Evolutionary conservation across 2,797 vertebrate genomes (phyloP).

Genomic region (Anas capensis): DNA sequence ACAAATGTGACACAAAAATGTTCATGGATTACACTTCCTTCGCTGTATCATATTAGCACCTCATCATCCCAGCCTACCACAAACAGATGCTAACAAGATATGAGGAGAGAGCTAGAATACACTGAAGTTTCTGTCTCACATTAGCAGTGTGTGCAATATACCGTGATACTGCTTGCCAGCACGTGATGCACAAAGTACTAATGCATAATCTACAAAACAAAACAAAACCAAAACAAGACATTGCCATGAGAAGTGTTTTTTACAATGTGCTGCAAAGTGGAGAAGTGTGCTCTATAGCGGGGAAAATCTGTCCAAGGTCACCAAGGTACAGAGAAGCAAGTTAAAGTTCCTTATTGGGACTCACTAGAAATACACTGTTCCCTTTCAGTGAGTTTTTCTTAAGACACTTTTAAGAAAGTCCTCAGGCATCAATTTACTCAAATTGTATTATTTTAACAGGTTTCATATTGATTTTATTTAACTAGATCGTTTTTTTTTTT

Average conservation of each 20-base stretch:
- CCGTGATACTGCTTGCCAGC: background rate
- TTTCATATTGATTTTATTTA: constrained; percentile 34
- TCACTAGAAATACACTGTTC: background rate
- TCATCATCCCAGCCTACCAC: constrained; percentile 71
- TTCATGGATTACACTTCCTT: constrained; percentile 66
- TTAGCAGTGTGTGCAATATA: constrained; percentile 33
- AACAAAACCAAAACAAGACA: constrained; percentile 10
- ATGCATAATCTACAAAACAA: constrained; percentile 14
- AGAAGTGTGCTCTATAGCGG: background rate
- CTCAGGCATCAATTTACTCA: constrained; percentile 18
- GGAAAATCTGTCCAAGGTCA: constrained; percentile 2
- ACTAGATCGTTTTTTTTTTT: constrained; percentile 24
- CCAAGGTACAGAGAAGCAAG: background rate
- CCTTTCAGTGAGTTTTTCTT: background rate
- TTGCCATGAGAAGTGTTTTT: constrained; percentile 7
- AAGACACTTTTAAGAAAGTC: constrained; percentile 7
- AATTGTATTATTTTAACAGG: background rate
- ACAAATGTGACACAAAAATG: constrained; percentile 68
- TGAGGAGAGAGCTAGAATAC: constrained; percentile 1
- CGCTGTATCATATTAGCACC: constrained; percentile 75
- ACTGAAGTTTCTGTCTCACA: constrained; percentile 54
- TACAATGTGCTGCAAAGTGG: background rate
- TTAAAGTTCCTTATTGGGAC: background rate
- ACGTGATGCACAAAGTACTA: background rate
- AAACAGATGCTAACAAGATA: constrained; percentile 68